Evolutionary conservation across 2,113 vertebrate species (phyloP), one percentile per base, ranked within the genome.

Genomic region (Forbesichthys agassizii): DNA sequence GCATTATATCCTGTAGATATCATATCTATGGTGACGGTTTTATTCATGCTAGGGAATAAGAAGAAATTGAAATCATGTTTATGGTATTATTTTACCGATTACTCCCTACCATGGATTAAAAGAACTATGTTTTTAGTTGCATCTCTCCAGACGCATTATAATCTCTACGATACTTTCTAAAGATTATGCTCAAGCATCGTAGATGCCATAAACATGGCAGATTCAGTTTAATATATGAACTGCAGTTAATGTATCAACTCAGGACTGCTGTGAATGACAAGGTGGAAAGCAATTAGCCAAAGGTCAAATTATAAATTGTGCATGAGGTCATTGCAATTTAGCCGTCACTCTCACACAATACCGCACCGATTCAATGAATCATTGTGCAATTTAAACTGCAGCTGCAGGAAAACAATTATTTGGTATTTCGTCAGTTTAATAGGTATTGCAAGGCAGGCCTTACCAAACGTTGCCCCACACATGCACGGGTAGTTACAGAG

Each of bases 181-280:
- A 42, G 36, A 42, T 8, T 4, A 3, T 42, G 0, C 54, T 72
- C 81, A 80, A 72, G 78, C 68, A 68, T 84, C 84, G 85, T 77
- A 64, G 65, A 84, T 83, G 69, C 69, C 73, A 60, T 18, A 64
- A 64, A 73, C 64, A 78, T 78, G 82, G 87, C 4, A 78, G 81
- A 80, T 16, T 55, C 52, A 46, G 57, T 64, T 72, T 73, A 66
- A 60, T 56, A 55, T 33, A 69, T n/a, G 42, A 78, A 58, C 63
- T 61, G 65, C 59, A 48, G 46, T 20, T 0, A 59, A 73, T 3
- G 27, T 71, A 56, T 33, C 79, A 73, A 74, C 36, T 33, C 73
- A 69, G 60, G 4, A 27, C 9, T 51, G 73, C 58, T 70, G 65
- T 78, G 33, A 78, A 71, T 76, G n/a, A 75, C 66, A 76, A 65